Conservation (phyloP, 2,113 vertebrate genomes). For the Leucosticte australis region DNA sequence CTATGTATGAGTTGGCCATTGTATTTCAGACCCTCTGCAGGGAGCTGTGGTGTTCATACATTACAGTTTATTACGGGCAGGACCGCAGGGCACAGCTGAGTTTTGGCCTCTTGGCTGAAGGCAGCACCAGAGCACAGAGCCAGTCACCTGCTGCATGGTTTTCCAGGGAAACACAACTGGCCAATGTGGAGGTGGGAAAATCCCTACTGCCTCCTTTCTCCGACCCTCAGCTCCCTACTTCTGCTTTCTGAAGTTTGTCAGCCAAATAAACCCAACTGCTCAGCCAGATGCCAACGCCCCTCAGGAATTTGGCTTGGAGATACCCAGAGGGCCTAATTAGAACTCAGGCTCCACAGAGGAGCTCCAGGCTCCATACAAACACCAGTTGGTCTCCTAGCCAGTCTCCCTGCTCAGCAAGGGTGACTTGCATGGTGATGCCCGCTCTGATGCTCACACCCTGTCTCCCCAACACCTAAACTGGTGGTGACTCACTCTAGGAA, state of each 20-base stretch:
- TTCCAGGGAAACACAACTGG: background rate
- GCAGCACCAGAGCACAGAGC: background rate
- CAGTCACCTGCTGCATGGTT: accelerated
- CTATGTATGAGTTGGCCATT: background rate
- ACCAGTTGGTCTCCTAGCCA: background rate
- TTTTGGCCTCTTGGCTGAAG: background rate
- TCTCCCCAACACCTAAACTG: background rate
- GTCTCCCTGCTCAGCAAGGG: background rate
- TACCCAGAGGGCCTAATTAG: background rate
- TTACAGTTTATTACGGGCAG: background rate
- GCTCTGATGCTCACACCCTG: background rate
- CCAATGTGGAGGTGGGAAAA: background rate
- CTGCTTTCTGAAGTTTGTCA: background rate
- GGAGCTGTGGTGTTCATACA: background rate
- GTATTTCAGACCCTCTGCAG: background rate
- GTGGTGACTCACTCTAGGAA: accelerated
- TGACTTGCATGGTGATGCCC: accelerated
- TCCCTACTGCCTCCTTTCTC: background rate
- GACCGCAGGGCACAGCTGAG: accelerated
- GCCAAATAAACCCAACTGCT: background rate
- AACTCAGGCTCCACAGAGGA: background rate
- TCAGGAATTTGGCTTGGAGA: background rate
- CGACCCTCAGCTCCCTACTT: background rate
- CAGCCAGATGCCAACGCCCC: background rate
- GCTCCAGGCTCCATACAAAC: background rate